Conservation (phyloP, 2,888 invertebrate genomes). For the Cephus pygmeus region DNA sequence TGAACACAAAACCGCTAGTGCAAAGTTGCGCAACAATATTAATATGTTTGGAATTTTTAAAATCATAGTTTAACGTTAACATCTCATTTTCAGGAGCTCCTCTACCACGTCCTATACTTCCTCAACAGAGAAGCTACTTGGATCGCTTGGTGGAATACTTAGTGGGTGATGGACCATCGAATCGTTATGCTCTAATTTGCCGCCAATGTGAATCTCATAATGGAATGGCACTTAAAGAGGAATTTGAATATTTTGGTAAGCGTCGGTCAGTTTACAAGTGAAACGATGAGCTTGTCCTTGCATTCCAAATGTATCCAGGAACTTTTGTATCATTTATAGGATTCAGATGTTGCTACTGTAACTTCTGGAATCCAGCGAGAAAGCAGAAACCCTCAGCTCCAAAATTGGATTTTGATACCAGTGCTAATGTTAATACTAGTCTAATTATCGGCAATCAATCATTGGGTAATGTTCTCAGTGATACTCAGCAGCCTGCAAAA, state of each 20-base stretch:
- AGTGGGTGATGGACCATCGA: conserved; percentile 94
- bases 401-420: conserved; percentile 60
- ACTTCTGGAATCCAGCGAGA: conserved; percentile 85
- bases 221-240: conserved; percentile 83
- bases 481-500: neutral
- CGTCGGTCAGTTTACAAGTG: neutral
- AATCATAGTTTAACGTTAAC: conserved; percentile 1
- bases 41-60: neutral
- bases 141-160: conserved; percentile 94
- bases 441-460: neutral
- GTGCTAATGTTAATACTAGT: neutral
- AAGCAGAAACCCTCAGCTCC: conserved; percentile 88
- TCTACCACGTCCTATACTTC: conserved; percentile 78
- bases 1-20: neutral
- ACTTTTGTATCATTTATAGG: conserved; percentile 66
- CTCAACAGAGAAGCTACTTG: conserved; percentile 80
- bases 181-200: conserved; percentile 96
- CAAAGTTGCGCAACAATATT: neutral
- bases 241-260: conserved; percentile 75
- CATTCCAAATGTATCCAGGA: neutral
- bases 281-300: neutral
- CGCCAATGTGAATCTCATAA: conserved; percentile 91
- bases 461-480: neutral
- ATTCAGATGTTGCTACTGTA: conserved; percentile 93
- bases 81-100: conserved; percentile 44